Percentiles rank a stretch among this genome's conserved stretches.
These are phyloP conservation scores for Galago senegalensis DNA, from an alignment of 2,797 vertebrate genomes.

Conservation along the genomic window DNA sequence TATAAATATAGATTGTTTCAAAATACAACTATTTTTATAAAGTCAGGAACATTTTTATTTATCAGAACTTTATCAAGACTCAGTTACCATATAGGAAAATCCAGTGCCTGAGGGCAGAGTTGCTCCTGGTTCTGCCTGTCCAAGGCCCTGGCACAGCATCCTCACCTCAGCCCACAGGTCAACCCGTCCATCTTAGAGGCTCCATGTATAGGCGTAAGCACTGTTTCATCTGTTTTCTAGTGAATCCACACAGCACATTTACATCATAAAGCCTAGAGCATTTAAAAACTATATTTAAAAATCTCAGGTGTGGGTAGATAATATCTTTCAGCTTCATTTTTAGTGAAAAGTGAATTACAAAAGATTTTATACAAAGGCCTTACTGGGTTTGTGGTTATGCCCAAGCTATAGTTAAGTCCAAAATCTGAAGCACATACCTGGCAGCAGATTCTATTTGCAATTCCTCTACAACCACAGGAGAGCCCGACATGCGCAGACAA, in stretches of 20 bases:
- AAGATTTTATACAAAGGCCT: background rate
- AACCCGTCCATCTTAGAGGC: background rate
- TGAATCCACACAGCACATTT: background rate
- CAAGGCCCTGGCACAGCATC: background rate
- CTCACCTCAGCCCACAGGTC: too few species aligned
- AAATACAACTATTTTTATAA: slow-evolving; percentile 3
- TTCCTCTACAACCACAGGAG: background rate
- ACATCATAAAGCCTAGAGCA: slow-evolving; percentile 4
- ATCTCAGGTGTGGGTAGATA: background rate
- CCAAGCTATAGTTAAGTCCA: background rate
- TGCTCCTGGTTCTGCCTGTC: background rate
- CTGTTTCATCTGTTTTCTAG: background rate
- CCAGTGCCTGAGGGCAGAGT: background rate
- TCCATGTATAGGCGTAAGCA: background rate
- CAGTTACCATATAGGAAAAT: background rate
- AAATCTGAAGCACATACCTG: background rate
- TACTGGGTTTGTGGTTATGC: background rate
- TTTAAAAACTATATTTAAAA: slow-evolving; percentile 48
- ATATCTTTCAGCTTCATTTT: slow-evolving; percentile 58
- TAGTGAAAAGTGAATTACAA: background rate
- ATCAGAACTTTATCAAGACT: background rate
- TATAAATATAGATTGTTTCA: background rate
- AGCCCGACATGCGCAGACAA: background rate
- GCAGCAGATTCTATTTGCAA: background rate
- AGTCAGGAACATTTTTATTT: background rate